Base-by-base conservation (phyloP, 2,888 invertebrate genomes). In the Pristionchus fissidentatus region DNA sequence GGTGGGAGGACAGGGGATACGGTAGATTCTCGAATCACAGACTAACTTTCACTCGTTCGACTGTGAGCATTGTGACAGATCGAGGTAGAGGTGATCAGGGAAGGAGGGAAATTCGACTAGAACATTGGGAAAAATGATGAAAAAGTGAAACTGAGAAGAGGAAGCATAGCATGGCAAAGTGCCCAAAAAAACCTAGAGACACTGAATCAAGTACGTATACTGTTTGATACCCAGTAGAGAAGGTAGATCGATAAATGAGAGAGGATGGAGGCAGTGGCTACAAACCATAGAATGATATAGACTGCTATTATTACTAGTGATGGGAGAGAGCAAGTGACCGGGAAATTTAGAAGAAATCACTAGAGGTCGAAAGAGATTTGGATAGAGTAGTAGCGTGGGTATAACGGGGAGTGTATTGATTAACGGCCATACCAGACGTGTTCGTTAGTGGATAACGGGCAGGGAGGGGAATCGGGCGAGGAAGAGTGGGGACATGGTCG, bases 21-120 rank as follows among this genome's bases (percentile, higher is more conserved):
- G 70, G 70, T 70, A 70, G 70, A 70, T 70, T 41, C 38, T 10
- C 29, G 66, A 66, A 66, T 70, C 70, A 70, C n/a, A n/a, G 41
- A 70, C 22, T 70, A 41, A 70, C 70, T 70, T 41, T 70, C 38
- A 10, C n/a, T n/a, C n/a, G 52, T n/a, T n/a, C n/a, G 19, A 35
- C n/a, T n/a, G n/a, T n/a, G 70, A 26, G 70, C 70, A 43, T 41
- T 41, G 70, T 70, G 41, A 26, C n/a, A n/a, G 10, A 7, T 15
- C 55, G 55, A 4, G 55, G n/a, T 55, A n/a, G 55, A 55, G 55
- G 55, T 0, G 8, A 26, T 7, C 10, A 26, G 41, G 41, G 41
- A 1, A n/a, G 8, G 38, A 41, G 41, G 26, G 43, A 7, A n/a
- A 57, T 32, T n/a, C 38, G n/a, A 41, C 43, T 70, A 70, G 70